Conservation (phyloP, 1,140 invertebrate species). For the Paraescarpia echinospica region DNA sequence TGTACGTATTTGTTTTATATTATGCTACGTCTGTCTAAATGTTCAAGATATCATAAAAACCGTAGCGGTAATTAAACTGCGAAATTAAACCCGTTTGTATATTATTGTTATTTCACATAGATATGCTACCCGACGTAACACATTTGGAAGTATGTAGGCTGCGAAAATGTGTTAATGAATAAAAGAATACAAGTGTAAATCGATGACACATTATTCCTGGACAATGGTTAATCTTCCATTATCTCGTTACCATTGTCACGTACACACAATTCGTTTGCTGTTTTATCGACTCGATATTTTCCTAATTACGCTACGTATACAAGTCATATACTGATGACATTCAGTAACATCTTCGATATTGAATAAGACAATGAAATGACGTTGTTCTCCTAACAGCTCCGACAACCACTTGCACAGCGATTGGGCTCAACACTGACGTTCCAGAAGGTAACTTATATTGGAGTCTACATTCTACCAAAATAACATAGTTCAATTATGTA, state of each 20-base stretch:
- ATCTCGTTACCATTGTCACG: neutral
- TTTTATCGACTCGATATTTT: neutral
- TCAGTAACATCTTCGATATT: neutral
- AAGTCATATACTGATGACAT: neutral
- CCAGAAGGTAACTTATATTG: neutral
- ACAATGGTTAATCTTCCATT: neutral
- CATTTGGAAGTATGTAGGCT: neutral
- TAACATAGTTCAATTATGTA: neutral
- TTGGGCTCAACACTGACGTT: neutral
- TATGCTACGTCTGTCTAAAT: neutral
- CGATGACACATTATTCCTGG: neutral
- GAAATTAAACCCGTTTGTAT: neutral
- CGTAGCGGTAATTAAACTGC: neutral
- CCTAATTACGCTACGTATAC: neutral
- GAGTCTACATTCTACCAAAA: too few relatives aligned
- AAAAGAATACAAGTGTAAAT: neutral
- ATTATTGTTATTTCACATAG: neutral
- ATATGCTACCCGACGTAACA: neutral
- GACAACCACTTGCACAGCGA: neutral
- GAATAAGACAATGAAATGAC: neutral
- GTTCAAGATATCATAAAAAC: neutral
- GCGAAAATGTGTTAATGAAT: neutral
- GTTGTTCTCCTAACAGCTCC: neutral
- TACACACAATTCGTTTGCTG: neutral
- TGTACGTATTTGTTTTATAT: neutral